Percentiles rank a stretch among this genome's conserved stretches.
phyloP scores from a whole-genome alignment of 2,113 vertebrate genomes.

The Myrmecobius fasciatus region DNA sequence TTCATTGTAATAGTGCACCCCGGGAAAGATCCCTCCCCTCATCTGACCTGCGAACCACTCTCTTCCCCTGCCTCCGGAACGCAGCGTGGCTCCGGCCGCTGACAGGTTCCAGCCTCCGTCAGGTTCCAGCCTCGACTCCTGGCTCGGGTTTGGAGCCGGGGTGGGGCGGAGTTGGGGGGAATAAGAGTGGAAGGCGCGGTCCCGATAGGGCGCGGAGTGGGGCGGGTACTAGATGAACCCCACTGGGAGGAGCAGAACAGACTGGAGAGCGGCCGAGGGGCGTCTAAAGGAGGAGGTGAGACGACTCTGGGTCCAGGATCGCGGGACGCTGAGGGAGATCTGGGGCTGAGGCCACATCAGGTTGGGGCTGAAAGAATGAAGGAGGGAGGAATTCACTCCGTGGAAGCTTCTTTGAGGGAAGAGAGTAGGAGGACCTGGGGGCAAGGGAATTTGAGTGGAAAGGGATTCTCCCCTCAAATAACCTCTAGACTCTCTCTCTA shows the following conservation, averaged over 20 bases:
- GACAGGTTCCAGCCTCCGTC: not conserved
- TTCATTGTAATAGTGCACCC: not conserved
- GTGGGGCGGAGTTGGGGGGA: slow-evolving; percentile 17
- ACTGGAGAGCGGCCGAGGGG: not conserved
- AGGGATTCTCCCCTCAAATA: not conserved
- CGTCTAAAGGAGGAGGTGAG: slow-evolving; percentile 11
- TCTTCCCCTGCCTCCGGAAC: not conserved
- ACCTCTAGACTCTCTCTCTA: not conserved
- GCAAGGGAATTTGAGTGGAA: not conserved
- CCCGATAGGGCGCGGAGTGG: not conserved
- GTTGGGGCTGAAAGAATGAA: not conserved
- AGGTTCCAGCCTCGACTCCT: not conserved
- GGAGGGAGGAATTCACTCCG: not conserved
- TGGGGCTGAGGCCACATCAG: not conserved
- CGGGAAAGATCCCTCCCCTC: not conserved
- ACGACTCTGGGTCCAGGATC: not conserved
- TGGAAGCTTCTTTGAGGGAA: not conserved
- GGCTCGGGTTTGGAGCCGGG: not conserved
- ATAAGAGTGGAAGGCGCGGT: not conserved
- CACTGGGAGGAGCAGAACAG: not conserved
- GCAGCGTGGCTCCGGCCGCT: not conserved
- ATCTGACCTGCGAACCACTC: slow-evolving; percentile 67
- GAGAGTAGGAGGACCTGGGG: not conserved
- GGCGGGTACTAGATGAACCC: not conserved
- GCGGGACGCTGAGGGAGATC: not conserved